Base-by-base conservation (phyloP, 2,888 invertebrate genomes). In the Drosophila rubida region DNA sequence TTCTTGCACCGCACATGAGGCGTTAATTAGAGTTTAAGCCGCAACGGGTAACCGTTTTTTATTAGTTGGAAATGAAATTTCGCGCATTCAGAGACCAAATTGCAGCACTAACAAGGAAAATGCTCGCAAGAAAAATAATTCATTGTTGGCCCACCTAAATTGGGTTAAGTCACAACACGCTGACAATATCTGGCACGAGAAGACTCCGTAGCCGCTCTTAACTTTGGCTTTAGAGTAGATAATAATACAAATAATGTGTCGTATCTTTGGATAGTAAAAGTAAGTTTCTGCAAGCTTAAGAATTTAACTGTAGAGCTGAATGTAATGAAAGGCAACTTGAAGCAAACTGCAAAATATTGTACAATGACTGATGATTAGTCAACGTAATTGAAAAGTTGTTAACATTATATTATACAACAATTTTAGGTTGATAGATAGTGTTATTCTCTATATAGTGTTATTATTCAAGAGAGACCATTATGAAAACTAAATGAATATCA, bases 11-110 rank as follows among this genome's bases (percentile, higher is more conserved):
- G 32, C 79, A 74, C 68, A 69, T 79, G 82, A 84, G 86, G 88
- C 88, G 76, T 88, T 85, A 85, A 85, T 85, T 88, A 88, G 88
- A 88, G 85, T 87, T 88, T 87, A 88, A 84, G 72, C 71, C 79
- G 75, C 75, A 57, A 49, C 69, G 57, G 39, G 32, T 57, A 75
- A 59, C 69, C 79, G 61, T 70, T 75, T 65, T 78, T 80, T 87
- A 85, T 86, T 80, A 83, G 66, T 70, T 65, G 53, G 64, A 73
- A 72, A 79, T 82, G 63, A 78, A 77, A 69, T 77, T 61, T 77
- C 59, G 78, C 75, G 68, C 65, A 65, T 61, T 71, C 41, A 67
- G 50, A 57, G 25, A 35, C 74, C 61, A 73, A 68, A 72, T 74
- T 72, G 74, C 74, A 67, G 53, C 44, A 53, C 61, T 73, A 73